Evolutionary conservation across 2,888 invertebrate genomes (phyloP).

Genomic region (Ennomos quercinarius): DNA sequence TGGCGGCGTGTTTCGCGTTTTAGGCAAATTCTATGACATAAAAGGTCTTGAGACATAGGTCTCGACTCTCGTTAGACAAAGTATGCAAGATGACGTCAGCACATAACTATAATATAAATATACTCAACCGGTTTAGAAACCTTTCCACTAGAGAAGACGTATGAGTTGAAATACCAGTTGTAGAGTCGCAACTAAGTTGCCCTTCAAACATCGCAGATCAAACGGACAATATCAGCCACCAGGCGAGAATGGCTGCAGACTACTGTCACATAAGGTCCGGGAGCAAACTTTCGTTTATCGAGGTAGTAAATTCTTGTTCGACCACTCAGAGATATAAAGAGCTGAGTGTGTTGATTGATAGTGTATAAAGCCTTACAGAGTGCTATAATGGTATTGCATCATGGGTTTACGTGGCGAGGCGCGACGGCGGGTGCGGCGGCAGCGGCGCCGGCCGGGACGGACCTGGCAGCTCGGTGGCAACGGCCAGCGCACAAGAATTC

Average conservation of each 20-base stretch:
- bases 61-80: slow-evolving; percentile 52
- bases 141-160: slow-evolving; percentile 60
- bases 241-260: slow-evolving; percentile 30
- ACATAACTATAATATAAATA: too few species aligned
- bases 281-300: slow-evolving; percentile 49
- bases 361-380: slow-evolving; percentile 51
- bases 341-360: slow-evolving; percentile 56
- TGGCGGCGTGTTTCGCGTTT: too few species aligned
- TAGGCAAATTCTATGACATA: too few species aligned
- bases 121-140: slow-evolving; percentile 62
- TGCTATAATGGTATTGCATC: slow-evolving; percentile 61
- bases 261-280: slow-evolving; percentile 45
- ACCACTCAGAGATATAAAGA: slow-evolving; percentile 43
- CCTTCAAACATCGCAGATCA: slow-evolving; percentile 45
- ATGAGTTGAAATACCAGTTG: slow-evolving; percentile 61
- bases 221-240: slow-evolving; percentile 38
- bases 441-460: slow-evolving; percentile 20
- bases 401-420: slow-evolving; percentile 52
- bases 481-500: slow-evolving; percentile 71
- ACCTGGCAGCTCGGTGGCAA: slow-evolving; percentile 66
- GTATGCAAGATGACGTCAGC: slow-evolving; percentile 57
- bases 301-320: slow-evolving; percentile 35
- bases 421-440: slow-evolving; percentile 12
- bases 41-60: slow-evolving; percentile 37
- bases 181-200: slow-evolving; percentile 52